These are phyloP conservation scores for Eumaeus atala DNA, from an alignment of 1,140 invertebrate species.

Conservation along the genomic window DNA sequence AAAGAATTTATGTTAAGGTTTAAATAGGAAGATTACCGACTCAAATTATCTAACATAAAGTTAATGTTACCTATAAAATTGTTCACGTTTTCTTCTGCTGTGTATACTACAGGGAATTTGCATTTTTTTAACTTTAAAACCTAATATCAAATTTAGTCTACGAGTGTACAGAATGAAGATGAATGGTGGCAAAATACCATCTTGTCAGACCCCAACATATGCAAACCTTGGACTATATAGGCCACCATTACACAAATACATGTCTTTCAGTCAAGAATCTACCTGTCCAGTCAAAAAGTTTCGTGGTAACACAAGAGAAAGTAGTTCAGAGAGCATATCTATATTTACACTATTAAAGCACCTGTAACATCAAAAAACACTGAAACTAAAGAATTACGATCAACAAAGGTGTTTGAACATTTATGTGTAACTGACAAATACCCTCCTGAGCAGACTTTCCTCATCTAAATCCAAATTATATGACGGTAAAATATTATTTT, in stretches of 20 bases:
- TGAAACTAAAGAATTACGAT: no score
- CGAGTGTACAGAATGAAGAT: conserved; percentile 27
- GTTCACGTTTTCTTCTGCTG: no score
- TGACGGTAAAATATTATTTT: no score
- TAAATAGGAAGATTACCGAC: no score
- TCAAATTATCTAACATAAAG: no score
- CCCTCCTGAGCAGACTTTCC: no score
- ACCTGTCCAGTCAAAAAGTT: conserved; percentile 9
- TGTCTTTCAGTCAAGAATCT: conserved; percentile 15
- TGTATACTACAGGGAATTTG: conserved; percentile 26
- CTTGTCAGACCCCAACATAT: conserved; percentile 16
- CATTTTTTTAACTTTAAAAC: conserved; percentile 19
- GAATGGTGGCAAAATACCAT: conserved; percentile 18
- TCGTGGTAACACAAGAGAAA: conserved; percentile 1
- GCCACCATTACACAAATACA: conserved; percentile 4
- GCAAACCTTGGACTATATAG: conserved; percentile 15
- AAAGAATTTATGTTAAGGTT: no score
- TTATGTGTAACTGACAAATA: no score
- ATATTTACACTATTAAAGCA: conserved; percentile 13
- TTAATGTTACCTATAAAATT: no score
- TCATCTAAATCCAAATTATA: no score
- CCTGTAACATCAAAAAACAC: conserved; percentile 10
- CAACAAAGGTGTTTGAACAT: no score
- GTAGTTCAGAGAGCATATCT: conserved; percentile 11
- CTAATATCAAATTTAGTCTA: conserved; percentile 20